These are phyloP conservation scores for Pantherophis alleghaniensis DNA, from an alignment of 2,797 vertebrate species.

Conservation along the genomic window DNA sequence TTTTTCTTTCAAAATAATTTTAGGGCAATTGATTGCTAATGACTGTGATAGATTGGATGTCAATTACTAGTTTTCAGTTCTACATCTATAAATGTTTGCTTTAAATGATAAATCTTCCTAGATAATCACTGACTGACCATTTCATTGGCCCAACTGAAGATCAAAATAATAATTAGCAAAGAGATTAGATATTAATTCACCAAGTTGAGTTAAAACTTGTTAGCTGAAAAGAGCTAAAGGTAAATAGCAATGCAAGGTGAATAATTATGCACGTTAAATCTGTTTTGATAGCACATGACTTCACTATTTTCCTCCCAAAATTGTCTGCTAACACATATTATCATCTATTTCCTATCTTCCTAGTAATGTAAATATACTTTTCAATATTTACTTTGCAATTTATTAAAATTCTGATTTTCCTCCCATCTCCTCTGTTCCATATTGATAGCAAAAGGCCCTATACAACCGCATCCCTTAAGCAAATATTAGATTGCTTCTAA, in stretches of 20 bases:
- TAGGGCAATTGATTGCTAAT: neutral
- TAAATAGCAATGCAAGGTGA: neutral
- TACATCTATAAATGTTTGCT: neutral
- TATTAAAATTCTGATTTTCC: neutral
- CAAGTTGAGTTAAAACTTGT: neutral
- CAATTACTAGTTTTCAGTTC: neutral
- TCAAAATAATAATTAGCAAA: neutral
- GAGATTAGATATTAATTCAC: neutral
- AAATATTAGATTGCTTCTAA: neutral
- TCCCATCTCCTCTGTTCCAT: neutral
- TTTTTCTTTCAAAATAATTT: neutral
- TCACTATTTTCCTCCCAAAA: neutral
- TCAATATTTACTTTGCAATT: neutral
- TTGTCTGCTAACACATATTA: neutral
- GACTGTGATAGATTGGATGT: neutral
- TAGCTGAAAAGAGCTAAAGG: neutral
- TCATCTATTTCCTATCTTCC: neutral
- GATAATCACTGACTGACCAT: neutral
- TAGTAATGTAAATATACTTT: neutral
- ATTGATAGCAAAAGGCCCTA: neutral
- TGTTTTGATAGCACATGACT: neutral
- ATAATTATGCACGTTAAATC: neutral
- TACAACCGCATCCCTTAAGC: neutral
- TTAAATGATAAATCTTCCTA: neutral
- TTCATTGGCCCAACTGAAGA: neutral